phyloP scores from a whole-genome alignment of 2,888 invertebrate genomes.

The Carpatolechia fugitivella region DNA sequence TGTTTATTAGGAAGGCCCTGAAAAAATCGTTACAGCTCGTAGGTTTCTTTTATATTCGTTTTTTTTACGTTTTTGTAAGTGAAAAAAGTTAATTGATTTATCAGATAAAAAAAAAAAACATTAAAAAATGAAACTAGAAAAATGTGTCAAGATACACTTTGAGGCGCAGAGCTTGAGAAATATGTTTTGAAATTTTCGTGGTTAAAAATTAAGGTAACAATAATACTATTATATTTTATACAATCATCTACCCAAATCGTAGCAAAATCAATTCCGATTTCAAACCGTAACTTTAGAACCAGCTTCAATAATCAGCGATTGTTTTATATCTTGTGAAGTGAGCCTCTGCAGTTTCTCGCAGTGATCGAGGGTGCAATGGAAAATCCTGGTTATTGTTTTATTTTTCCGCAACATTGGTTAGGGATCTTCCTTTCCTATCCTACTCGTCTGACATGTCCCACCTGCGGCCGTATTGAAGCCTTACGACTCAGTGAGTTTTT shows the following conservation, averaged over 20 bases:
- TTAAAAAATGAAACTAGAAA: no score
- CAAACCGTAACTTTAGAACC: background rate
- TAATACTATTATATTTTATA: no score
- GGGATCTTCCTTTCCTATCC: constrained; percentile 7
- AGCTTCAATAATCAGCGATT: background rate
- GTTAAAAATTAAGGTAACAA: no score
- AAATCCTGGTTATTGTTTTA: constrained; percentile 19
- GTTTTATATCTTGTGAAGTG: background rate
- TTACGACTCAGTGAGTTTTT: constrained; percentile 1
- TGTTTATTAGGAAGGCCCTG: background rate
- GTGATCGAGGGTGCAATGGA: constrained; percentile 11
- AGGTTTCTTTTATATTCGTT: no score
- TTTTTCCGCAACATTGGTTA: constrained; percentile 3
- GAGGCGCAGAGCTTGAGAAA: no score
- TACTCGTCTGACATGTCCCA: constrained; percentile 14
- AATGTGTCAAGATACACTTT: no score
- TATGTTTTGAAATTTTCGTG: no score
- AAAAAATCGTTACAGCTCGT: background rate
- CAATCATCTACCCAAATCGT: no score
- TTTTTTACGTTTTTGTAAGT: background rate
- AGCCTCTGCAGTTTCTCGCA: background rate
- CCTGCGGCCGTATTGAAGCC: constrained; percentile 10
- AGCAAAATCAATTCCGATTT: background rate
- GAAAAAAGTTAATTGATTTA: no score
- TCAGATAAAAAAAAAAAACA: no score